These are phyloP conservation scores for Cantharis rustica DNA, from an alignment of 2,888 invertebrate species.

Conservation along the genomic window DNA sequence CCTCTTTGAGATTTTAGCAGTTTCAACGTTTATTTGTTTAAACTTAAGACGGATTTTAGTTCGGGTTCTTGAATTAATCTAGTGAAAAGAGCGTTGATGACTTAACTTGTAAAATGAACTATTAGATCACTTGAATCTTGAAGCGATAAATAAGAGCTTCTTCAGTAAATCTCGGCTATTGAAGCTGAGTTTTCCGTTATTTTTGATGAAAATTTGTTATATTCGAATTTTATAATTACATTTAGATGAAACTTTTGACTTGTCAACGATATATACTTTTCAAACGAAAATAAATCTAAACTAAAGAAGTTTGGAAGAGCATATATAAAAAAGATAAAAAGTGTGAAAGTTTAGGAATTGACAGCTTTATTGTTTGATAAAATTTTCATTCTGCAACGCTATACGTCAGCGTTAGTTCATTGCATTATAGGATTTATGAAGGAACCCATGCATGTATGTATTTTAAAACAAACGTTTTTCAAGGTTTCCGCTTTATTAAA, in stretches of 20 bases:
- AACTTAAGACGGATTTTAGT: neutral
- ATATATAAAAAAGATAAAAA: constrained; percentile 1
- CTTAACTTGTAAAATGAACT: neutral
- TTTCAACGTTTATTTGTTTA: neutral
- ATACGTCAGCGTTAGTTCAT: constrained; percentile 1
- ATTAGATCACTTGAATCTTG: neutral
- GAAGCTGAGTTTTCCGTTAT: neutral
- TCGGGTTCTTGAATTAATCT: neutral
- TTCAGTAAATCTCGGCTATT: neutral
- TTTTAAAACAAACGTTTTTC: neutral
- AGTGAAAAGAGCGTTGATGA: neutral
- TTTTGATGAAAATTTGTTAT: neutral
- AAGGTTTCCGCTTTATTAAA: neutral
- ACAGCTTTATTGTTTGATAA: constrained; percentile 5
- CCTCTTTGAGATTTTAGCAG: neutral
- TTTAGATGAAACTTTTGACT: neutral
- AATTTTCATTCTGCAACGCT: neutral
- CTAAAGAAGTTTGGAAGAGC: neutral
- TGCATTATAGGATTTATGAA: constrained; percentile 5
- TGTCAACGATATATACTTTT: neutral
- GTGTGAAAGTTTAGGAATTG: neutral
- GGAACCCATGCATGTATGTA: neutral
- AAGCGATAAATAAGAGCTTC: neutral
- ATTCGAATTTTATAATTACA: neutral
- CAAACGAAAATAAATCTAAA: neutral